phyloP scores from a whole-genome alignment of 2,888 invertebrate genomes.

The Nowickia ferox region DNA sequence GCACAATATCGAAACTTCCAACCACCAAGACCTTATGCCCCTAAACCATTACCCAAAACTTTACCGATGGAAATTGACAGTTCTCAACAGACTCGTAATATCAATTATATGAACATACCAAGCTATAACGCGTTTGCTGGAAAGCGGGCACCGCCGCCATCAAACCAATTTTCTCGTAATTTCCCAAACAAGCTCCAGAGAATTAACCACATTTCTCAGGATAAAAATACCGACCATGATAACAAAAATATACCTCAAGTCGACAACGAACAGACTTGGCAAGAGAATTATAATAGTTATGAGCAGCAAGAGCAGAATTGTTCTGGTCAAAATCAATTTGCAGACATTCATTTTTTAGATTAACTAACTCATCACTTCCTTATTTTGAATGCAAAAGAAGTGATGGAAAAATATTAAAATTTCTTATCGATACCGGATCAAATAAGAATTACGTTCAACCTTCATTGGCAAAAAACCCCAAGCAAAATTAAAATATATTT shows the following conservation, averaged over 20 bases:
- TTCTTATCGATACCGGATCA: conserved; percentile 4
- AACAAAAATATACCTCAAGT: not conserved
- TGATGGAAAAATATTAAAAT: conserved; percentile 14
- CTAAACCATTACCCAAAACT: too few species aligned
- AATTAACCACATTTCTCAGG: conserved; percentile 2
- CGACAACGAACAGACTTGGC: not conserved
- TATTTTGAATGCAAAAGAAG: conserved; percentile 31
- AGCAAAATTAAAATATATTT: conserved; percentile 5
- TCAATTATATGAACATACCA: not conserved
- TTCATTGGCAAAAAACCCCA: conserved; percentile 14
- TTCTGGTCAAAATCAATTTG: not conserved
- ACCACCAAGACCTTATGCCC: too few species aligned
- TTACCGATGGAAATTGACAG: not conserved
- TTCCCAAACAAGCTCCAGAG: not conserved
- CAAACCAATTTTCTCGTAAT: not conserved
- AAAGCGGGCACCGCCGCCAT: not conserved
- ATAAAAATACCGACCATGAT: not conserved
- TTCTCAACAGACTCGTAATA: not conserved
- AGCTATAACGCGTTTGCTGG: not conserved
- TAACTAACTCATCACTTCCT: conserved; percentile 10
- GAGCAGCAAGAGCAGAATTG: not conserved
- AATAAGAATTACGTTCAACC: conserved; percentile 33
- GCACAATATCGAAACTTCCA: too few species aligned
- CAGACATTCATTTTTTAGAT: conserved; percentile 23
- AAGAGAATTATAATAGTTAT: not conserved